Percentiles rank a stretch among this genome's conserved stretches.
phyloP scores from a whole-genome alignment of 2,888 invertebrate species.

The Thereva nobilitata region DNA sequence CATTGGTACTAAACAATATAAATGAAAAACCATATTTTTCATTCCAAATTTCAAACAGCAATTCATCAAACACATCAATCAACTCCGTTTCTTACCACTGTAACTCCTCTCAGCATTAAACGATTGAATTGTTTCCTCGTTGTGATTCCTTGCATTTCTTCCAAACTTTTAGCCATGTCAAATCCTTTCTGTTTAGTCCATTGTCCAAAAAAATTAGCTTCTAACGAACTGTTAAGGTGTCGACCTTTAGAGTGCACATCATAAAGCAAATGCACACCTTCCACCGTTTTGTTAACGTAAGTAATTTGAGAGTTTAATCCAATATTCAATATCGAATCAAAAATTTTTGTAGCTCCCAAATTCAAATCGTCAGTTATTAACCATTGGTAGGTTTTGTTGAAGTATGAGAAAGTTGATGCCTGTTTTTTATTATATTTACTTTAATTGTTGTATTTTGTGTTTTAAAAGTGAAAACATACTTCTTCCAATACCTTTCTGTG shows the following conservation, averaged over 20 bases:
- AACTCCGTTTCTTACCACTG: slow-evolving; percentile 49
- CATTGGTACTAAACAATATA: no score
- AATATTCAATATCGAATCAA: slow-evolving; percentile 42
- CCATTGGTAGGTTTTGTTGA: slow-evolving; percentile 56
- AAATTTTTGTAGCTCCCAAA: slow-evolving; percentile 41
- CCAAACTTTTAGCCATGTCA: slow-evolving; percentile 42
- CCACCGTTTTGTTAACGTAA: slow-evolving; percentile 41
- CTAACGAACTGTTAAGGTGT: slow-evolving; percentile 48
- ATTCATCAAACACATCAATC: neutral
- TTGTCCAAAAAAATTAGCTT: slow-evolving; percentile 45
- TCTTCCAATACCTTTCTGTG: slow-evolving; percentile 1
- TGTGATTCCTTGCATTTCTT: slow-evolving; percentile 47
- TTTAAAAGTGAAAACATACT: neutral
- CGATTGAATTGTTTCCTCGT: slow-evolving; percentile 49
- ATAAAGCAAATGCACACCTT: slow-evolving; percentile 42
- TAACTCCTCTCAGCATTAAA: slow-evolving; percentile 50
- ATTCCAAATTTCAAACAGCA: no score
- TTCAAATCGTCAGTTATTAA: slow-evolving; percentile 48
- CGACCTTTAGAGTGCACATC: slow-evolving; percentile 54
- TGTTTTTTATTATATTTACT: slow-evolving; percentile 37
- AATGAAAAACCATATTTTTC: no score
- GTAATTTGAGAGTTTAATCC: slow-evolving; percentile 54
- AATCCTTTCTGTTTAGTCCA: slow-evolving; percentile 39
- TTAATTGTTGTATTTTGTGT: neutral
- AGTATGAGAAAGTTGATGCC: slow-evolving; percentile 47